These are phyloP conservation scores for Iselma pallidipennis DNA, from an alignment of 2,888 invertebrate species.

Conservation along the genomic window DNA sequence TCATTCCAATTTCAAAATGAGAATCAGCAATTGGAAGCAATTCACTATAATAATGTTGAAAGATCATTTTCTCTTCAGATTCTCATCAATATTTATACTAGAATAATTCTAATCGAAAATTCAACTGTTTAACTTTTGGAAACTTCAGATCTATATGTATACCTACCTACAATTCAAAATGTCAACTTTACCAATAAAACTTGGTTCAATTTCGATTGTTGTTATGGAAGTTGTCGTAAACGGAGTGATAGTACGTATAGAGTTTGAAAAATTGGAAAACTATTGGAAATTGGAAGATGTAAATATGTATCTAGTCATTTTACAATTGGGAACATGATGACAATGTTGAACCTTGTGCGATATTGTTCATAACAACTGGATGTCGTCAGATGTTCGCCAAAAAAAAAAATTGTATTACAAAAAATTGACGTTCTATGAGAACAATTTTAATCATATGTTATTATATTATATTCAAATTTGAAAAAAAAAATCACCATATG, in stretches of 20 bases:
- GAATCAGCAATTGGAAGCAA: too few relatives aligned
- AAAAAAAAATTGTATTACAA: too few relatives aligned
- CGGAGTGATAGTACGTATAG: too few relatives aligned
- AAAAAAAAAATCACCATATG: background rate
- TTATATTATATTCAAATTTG: background rate
- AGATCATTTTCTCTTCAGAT: background rate
- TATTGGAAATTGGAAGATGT: background rate
- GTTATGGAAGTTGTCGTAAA: too few relatives aligned
- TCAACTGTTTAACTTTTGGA: too few relatives aligned
- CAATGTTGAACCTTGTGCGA: background rate
- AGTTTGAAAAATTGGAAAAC: background rate
- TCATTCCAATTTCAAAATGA: background rate
- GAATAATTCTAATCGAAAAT: background rate
- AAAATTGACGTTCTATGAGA: background rate
- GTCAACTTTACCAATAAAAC: background rate
- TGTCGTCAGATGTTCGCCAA: background rate
- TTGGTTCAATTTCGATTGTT: too few relatives aligned
- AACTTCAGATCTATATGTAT: too few relatives aligned
- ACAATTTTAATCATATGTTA: background rate
- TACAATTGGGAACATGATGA: background rate
- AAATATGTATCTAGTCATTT: background rate
- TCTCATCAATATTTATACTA: background rate
- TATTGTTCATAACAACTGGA: background rate
- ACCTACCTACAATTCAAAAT: background rate
- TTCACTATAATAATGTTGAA: too few relatives aligned